Conservation (phyloP, 2,888 invertebrate genomes). For the Harmothoe impar region DNA sequence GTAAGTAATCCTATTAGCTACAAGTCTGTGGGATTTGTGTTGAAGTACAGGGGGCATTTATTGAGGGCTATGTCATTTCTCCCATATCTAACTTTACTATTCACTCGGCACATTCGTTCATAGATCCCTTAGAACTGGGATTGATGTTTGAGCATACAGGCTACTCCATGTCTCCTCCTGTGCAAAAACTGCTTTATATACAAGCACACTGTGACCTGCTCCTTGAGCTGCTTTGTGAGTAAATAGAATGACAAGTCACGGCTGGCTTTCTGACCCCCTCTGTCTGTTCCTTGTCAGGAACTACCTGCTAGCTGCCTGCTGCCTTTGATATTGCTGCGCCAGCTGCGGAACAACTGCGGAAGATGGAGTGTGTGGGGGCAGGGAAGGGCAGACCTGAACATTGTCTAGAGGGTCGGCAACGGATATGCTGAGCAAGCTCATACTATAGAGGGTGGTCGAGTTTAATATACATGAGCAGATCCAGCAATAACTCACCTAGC, state of each 20-base stretch:
- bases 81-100: too few species aligned
- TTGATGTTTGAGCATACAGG: too few species aligned
- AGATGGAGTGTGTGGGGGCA: slow-evolving; percentile 12
- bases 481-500: background rate
- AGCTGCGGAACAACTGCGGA: background rate
- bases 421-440: background rate
- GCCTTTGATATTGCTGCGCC: slow-evolving; percentile 17
- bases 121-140: too few species aligned
- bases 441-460: background rate
- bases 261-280: background rate
- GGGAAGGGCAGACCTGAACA: background rate
- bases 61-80: too few species aligned
- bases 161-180: too few species aligned
- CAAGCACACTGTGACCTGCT: background rate
- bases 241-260: background rate
- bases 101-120: too few species aligned
- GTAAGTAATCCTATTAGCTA: too few species aligned
- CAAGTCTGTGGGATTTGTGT: too few species aligned
- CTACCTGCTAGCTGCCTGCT: background rate
- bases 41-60: too few species aligned
- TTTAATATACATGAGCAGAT: background rate
- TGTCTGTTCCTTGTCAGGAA: background rate
- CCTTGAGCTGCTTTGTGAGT: background rate
- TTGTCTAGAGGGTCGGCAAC: background rate
- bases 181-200: too few species aligned